Conservation (phyloP, 2,888 invertebrate genomes). For the Meta bourneti region DNA sequence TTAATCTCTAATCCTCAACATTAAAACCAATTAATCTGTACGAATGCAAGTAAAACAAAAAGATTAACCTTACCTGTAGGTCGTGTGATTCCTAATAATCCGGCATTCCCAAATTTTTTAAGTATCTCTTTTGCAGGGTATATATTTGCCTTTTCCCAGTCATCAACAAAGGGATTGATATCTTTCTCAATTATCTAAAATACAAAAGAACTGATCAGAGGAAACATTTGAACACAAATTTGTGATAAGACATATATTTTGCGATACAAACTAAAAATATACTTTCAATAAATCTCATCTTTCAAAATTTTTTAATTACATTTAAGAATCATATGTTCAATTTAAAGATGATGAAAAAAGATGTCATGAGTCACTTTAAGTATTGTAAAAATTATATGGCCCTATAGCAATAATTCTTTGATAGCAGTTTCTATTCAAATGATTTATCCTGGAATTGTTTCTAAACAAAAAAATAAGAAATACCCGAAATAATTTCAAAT, state of each 20-base stretch:
- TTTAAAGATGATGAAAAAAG: too few species aligned
- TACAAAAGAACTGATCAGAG: neutral
- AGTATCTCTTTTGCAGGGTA: constrained; percentile 83
- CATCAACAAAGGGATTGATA: constrained; percentile 83
- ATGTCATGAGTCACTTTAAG: too few species aligned
- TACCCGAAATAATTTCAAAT: neutral
- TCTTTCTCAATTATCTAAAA: constrained; percentile 82
- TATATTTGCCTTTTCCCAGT: constrained; percentile 82
- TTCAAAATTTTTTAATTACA: too few species aligned
- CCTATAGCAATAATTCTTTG: too few species aligned
- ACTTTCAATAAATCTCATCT: neutral
- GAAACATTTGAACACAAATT: neutral
- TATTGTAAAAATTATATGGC: too few species aligned
- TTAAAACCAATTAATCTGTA: neutral
- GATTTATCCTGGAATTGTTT: too few species aligned
- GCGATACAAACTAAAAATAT: neutral
- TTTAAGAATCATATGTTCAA: too few species aligned
- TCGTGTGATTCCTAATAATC: constrained; percentile 83
- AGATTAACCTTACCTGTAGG: constrained; percentile 80
- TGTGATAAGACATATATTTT: neutral
- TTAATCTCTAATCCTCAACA: neutral
- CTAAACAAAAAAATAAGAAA: too few species aligned
- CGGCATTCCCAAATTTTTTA: constrained; percentile 83
- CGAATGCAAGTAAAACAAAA: neutral
- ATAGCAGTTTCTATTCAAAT: too few species aligned